Evolutionary conservation across 2,113 vertebrate genomes (phyloP), one percentile per base, ranked within the genome.

Genomic region (Ammodramus savannarum): DNA sequence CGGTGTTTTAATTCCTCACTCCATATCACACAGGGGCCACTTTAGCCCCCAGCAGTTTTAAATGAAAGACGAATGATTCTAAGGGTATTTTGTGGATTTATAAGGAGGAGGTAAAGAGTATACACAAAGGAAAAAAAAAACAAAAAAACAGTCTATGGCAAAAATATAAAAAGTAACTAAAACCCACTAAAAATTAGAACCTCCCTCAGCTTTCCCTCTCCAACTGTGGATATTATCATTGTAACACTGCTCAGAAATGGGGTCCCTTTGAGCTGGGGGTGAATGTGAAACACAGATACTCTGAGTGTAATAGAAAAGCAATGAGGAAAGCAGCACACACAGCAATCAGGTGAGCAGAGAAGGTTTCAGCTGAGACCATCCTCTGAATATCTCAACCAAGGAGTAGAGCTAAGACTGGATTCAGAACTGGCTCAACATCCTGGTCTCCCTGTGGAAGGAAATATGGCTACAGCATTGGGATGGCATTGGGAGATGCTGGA

Each of bases 381-480:
- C 52, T 61, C 82, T 87, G 68, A 94, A 67, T 89, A 91, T 65
- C 44, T 93, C 55, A 73, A 36, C 58, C 62, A 80, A 13, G 20
- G 73, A 73, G 44, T 6, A 90, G 55, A 57, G 39, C 75, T 91
- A 29, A n/a, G 67, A 48, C 63, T 77, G 46, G 52, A 48, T 63
- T 93, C 79, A 57, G 55, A 85, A 68, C 8, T 94, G 80, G 36
- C 22, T 89, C 51, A 74, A 74, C 55, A 65, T 29, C 27, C 41
- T 68, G 63, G 84, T 85, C 63, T 89, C 77, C 54, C 36, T 31
- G 41, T 73, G 74, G 52, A 87, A 95, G 71, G 63, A 91, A 96
- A 95, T 87, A 95, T 27, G 49, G 72, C 81, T 74, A 69, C 34
- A 93, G 63, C 81, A 76, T 95, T 97, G 89, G 87, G 78, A 95